Conservation (phyloP, 2,888 invertebrate genomes). For the Stenodema calcarata region DNA sequence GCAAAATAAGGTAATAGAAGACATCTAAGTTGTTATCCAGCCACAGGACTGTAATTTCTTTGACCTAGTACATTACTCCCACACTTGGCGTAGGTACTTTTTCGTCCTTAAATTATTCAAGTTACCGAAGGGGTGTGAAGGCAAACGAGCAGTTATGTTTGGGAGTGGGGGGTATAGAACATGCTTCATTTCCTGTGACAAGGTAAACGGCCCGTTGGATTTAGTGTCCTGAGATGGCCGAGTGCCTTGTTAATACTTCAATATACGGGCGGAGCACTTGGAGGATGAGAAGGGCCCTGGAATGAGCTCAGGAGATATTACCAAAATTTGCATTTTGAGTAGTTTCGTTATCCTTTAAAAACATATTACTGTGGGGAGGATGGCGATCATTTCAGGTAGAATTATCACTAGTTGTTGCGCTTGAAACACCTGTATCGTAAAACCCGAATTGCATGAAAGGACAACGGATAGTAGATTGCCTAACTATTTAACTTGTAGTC, state of each 20-base stretch:
- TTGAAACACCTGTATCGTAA: no score
- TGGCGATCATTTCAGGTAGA: no score
- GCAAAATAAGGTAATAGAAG: no score
- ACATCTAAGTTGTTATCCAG: no score
- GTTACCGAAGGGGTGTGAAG: not conserved
- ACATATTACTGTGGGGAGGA: no score
- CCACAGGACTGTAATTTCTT: no score
- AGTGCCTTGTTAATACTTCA: slow-evolving; percentile 21
- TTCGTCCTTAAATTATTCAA: not conserved
- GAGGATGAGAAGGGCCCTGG: not conserved
- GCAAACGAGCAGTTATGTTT: not conserved
- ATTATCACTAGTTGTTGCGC: not conserved
- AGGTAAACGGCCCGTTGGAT: slow-evolving; percentile 33
- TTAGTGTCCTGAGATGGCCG: slow-evolving; percentile 5
- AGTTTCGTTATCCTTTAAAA: not conserved
- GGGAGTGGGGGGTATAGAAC: not conserved
- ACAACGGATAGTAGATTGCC: no score
- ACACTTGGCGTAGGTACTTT: not conserved
- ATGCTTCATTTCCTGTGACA: slow-evolving; percentile 11
- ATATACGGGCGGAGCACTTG: slow-evolving; percentile 1
- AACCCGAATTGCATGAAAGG: no score
- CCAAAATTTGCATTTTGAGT: slow-evolving; percentile 17
- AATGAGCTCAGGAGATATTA: not conserved
- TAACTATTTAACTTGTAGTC: no score
- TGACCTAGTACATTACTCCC: no score